These are phyloP conservation scores for Gorilla gorilla DNA, from an alignment of 2,113 vertebrate genomes.

Conservation along the genomic window DNA sequence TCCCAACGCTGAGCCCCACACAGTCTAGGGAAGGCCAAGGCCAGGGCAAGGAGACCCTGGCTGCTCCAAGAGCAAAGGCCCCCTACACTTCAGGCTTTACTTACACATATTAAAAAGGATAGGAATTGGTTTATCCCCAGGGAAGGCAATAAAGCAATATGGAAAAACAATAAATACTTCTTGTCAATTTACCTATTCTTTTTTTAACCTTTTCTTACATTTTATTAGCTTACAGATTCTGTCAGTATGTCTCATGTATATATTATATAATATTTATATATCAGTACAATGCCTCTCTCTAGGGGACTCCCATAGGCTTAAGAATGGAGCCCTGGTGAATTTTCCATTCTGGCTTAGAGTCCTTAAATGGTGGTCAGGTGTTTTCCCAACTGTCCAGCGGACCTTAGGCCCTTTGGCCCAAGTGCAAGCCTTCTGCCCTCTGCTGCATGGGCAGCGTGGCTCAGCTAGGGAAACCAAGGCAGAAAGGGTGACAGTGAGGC, in stretches of 20 bases:
- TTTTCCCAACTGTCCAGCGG: not conserved
- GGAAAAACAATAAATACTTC: slow-evolving; percentile 95
- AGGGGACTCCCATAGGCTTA: slow-evolving; percentile 3
- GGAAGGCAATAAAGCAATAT: slow-evolving; percentile 83
- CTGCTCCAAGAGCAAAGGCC: not conserved
- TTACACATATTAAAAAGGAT: slow-evolving; percentile 74
- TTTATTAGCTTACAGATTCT: slow-evolving; percentile 92
- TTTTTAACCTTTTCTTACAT: slow-evolving; percentile 85
- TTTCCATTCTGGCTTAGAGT: not conserved
- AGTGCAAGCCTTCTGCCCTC: not conserved
- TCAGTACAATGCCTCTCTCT: slow-evolving; percentile 83
- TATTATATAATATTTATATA: slow-evolving; percentile 87
- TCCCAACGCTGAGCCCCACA: not conserved
- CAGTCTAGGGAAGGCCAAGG: not conserved
- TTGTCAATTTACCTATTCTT: slow-evolving; percentile 88
- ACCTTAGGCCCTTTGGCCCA: slow-evolving; percentile 7
- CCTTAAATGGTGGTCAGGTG: not conserved
- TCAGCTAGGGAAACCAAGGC: slow-evolving; percentile 19
- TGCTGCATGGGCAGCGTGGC: not conserved
- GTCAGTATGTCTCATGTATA: slow-evolving; percentile 86
- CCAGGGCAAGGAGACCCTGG: not conserved
- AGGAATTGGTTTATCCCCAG: slow-evolving; percentile 80
- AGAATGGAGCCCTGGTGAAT: not conserved
- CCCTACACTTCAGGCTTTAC: slow-evolving; percentile 55
- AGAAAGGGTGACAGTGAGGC: not conserved